Evolutionary conservation across 1,140 invertebrate genomes (phyloP), one percentile per base, ranked within the genome.

Genomic region (Samia ricini): DNA sequence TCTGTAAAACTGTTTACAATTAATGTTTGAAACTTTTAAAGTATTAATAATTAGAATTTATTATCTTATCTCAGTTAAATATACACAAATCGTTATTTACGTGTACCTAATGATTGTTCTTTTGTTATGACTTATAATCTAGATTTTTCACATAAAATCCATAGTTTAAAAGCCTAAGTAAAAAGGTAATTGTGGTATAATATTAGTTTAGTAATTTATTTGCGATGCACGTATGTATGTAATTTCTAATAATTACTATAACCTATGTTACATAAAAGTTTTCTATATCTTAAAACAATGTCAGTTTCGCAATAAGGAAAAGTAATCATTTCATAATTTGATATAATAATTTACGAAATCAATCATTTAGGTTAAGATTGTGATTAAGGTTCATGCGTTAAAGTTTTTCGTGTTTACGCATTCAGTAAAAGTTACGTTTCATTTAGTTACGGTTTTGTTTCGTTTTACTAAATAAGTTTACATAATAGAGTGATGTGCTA

Each of bases 121-220:
- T 18, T 36, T 36, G 49, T 54, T 18, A 49, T 52, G 26, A 59
- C 60, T 49, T 68, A 49, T 73, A 68, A 73, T 68, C 71, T 56
- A 67, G 61, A 73, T 70, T 36, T 18, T 22, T 61, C 12, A 51
- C 54, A 57, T 60, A 60, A 36, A n/a, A 33, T 59, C 57, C 58
- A 66, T 71, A 63, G 67, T 60, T 64, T 71, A 66, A 77, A 76
- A 69, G 63, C 69, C 70, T 15, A 1, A 8, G 33, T 42, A 15
- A 42, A 29, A 29, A n/a, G n/a, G 26, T 8, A 8, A 29, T 5
- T 15, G 33, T 42, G 33, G 33, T 42, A 15, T 42, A 42, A 15
- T 15, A 15, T 42, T 42, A 15, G 12, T n/a, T n/a, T 42, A 42
- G 3, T 42, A 10, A 29, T 42, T 0, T 42, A 4, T 15, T 1